A percentile compares a stretch with the other conserved stretches of the same genome.
Conservation (phyloP, 2,113 vertebrate genomes). For the Ceyx cyanopectus region DNA sequence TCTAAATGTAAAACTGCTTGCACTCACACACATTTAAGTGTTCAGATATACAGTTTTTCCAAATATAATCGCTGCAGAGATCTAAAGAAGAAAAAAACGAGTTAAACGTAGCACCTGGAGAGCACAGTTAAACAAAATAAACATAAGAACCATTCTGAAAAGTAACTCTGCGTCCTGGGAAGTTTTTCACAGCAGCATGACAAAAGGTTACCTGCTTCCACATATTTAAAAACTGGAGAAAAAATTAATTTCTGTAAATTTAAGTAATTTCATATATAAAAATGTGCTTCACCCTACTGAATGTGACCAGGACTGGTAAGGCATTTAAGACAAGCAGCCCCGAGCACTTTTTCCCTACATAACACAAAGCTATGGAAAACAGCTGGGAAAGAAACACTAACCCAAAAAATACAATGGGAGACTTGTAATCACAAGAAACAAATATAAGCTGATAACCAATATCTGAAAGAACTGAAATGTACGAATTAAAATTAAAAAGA, state of each 20-base stretch:
- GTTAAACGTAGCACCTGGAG: constrained; percentile 83
- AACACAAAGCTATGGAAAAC: not conserved
- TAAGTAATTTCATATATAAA: not conserved
- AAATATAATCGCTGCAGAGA: constrained; percentile 98
- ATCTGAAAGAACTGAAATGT: not conserved
- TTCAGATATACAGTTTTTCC: constrained; percentile 97
- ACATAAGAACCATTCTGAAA: constrained; percentile 74
- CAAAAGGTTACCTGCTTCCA: constrained; percentile 51
- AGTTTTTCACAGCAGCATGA: constrained; percentile 33
- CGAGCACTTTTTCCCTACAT: not conserved
- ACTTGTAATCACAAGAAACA: not conserved
- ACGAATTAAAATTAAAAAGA: not conserved
- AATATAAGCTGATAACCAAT: not conserved
- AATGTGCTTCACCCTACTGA: not conserved
- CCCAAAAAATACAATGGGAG: not conserved
- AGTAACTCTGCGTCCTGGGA: constrained; percentile 46
- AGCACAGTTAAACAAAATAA: constrained; percentile 77
- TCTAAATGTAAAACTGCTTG: constrained; percentile 96
- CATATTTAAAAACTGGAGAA: constrained; percentile 30
- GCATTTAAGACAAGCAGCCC: not conserved
- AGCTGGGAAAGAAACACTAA: not conserved
- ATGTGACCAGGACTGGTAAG: not conserved
- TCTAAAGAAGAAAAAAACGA: constrained; percentile 99
- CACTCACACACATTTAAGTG: constrained; percentile 99
- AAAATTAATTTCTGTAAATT: constrained; percentile 24